These are phyloP conservation scores for Hylia prasina DNA, from an alignment of 2,113 vertebrate genomes.

Conservation along the genomic window DNA sequence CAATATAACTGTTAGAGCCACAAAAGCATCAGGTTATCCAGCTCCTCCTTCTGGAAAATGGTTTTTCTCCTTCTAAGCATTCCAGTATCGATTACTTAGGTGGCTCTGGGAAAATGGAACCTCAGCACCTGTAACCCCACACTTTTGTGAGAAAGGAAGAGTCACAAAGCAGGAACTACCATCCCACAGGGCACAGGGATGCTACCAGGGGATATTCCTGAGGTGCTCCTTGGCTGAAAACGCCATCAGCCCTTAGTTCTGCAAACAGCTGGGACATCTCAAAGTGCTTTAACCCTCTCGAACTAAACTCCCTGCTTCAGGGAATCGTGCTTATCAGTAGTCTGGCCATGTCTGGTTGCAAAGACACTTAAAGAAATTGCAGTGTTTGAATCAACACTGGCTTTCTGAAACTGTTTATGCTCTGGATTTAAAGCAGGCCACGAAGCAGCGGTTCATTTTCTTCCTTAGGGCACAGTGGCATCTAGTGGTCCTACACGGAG, in stretches of 20 bases:
- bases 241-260: neutral
- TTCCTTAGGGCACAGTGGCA: conserved; percentile 56
- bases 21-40: neutral
- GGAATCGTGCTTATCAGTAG: neutral
- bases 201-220: neutral
- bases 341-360: neutral
- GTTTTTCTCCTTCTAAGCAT: neutral
- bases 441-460: neutral
- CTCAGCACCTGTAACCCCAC: neutral
- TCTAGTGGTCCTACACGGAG: conserved; percentile 6
- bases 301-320: neutral
- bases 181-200: neutral
- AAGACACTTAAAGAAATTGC: neutral
- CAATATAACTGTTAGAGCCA: neutral
- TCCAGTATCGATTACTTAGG: neutral
- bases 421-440: neutral
- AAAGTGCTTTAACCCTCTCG: neutral
- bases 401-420: neutral
- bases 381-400: neutral
- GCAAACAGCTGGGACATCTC: neutral
- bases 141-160: neutral
- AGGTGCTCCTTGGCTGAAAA: neutral
- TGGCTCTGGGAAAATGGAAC: neutral
- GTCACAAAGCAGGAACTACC: neutral
- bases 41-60: neutral